Base-by-base conservation (phyloP, 1,140 invertebrate genomes). In the Zaprionus ornatus region DNA sequence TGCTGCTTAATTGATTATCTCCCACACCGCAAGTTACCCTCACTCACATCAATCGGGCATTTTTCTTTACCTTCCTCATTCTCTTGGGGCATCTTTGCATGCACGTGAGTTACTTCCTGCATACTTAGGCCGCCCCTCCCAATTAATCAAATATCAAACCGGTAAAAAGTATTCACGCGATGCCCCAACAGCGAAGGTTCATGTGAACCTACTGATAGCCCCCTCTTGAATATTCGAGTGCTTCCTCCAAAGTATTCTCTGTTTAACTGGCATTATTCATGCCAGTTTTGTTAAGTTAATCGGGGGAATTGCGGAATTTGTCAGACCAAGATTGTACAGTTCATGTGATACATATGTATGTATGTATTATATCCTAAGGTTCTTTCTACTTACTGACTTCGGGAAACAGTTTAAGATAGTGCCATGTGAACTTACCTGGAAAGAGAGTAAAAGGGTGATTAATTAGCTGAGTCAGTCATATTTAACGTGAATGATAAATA, bases 131-230 rank as follows among this genome's bases (percentile, higher is more conserved):
- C 19, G 42, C 54, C 63, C 59, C 82, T 45, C 68, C 77, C 57
- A 79, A 87, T 82, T 82, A 86, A 79, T 83, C 79, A 86, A 87
- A 79, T 81, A 82, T 75, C 56, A 72, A 71, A 80, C 29, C 63
- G 73, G 80, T 73, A 68, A 79, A 61, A 68, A 48, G 37, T 68
- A 79, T 85, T 75, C 82, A 85, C 78, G 82, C 82, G 82, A 85
- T 85, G 54, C 52, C 42, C 25, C 25, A 66, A 55, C 35, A 25
- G 21, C 17, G 35, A 35, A n/a, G 29, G 40, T 9, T n/a, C 56
- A 55, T 37, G 27, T 50, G 57, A 40, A 29, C 54, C 57, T 62
- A 52, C n/a, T 60, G 80, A 79, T 77, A 66, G 76, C 65, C 64
- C 61, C 72, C 61, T 62, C 65, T 52, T n/a, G 37, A n/a, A 7